Base-by-base conservation (phyloP, 2,888 invertebrate species). In the Chalcis sispes region DNA sequence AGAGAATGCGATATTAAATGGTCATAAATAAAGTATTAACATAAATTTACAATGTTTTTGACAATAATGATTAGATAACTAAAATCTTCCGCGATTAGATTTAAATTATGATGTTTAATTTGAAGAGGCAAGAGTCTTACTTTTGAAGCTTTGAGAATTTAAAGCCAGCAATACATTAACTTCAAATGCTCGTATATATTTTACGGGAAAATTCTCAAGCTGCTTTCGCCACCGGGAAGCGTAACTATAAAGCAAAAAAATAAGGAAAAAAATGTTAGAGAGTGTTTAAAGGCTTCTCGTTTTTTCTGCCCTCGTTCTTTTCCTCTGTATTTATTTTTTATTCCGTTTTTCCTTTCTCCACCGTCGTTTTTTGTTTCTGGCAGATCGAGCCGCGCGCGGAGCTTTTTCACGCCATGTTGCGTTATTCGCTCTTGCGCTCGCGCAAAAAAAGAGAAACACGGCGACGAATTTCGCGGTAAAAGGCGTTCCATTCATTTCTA, bases 121-220 rank as follows among this genome's bases (percentile, higher is more conserved):
- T 46, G 69, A 67, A 64, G 72, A 52, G 64, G 64, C 20, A 8
- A 15, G n/a, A 13, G 61, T 66, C 46, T 69, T 65, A 59, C 70
- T 65, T 58, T 75, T 65, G 50, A 54, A 50, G 72, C 77, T 76
- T 72, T 59, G 72, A 72, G 69, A 59, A 77, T 72, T 77, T 69
- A 75, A 75, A 71, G 61, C 66, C 75, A 54, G 66, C 66, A 75
- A 75, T 75, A 75, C 71, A 71, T 72, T 75, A 75, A 72, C 71
- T 75, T 72, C 71, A 71, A 75, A 75, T 72, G 71, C 75, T 56
- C 71, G 71, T 61, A 66, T 66, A 58, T 75, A 71, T 61, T 25
- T 40, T 54, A 20, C 42, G 5, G 18, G 32, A 65, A 46, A 70
- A 65, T 75, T 65, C 54, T 29, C 69, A 32, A 62, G 72, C 36